Evolutionary conservation across 2,888 invertebrate species (phyloP).

Genomic region (Apotomis turbidana): DNA sequence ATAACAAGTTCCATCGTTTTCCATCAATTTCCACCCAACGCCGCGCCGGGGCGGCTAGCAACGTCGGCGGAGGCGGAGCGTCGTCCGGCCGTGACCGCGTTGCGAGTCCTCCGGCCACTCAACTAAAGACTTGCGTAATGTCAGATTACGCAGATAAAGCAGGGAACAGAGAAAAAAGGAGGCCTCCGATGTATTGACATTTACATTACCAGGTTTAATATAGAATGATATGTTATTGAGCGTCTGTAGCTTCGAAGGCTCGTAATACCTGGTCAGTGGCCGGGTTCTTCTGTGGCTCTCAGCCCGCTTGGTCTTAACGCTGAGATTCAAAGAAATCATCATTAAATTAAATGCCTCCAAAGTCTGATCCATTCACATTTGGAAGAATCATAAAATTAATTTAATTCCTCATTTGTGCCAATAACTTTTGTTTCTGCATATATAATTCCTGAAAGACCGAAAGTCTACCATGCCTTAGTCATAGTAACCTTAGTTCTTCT

Average conservation of each 20-base stretch:
- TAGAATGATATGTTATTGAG: not conserved
- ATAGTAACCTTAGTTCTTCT: too few species aligned
- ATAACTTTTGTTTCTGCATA: too few species aligned
- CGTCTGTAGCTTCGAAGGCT: not conserved
- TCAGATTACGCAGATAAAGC: conserved; percentile 25
- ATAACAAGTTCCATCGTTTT: not conserved
- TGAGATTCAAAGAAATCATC: too few species aligned
- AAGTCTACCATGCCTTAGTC: too few species aligned
- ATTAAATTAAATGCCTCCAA: too few species aligned
- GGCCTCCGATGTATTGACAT: conserved; percentile 26
- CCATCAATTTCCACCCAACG: conserved; percentile 17
- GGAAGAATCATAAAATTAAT: too few species aligned
- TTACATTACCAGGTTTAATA: conserved; percentile 8
- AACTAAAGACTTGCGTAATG: conserved; percentile 40
- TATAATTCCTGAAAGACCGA: too few species aligned
- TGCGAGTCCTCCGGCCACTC: conserved; percentile 46
- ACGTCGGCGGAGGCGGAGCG: conserved; percentile 50
- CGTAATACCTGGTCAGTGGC: not conserved
- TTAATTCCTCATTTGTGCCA: too few species aligned
- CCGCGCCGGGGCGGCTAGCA: conserved; percentile 16
- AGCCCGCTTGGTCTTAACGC: too few species aligned
- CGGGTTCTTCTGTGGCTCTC: too few species aligned
- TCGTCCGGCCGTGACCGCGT: conserved; percentile 77
- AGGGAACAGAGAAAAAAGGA: conserved; percentile 20
- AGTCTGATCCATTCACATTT: too few species aligned